Conservation (phyloP, 2,888 invertebrate species). For the Apamea crenata region DNA sequence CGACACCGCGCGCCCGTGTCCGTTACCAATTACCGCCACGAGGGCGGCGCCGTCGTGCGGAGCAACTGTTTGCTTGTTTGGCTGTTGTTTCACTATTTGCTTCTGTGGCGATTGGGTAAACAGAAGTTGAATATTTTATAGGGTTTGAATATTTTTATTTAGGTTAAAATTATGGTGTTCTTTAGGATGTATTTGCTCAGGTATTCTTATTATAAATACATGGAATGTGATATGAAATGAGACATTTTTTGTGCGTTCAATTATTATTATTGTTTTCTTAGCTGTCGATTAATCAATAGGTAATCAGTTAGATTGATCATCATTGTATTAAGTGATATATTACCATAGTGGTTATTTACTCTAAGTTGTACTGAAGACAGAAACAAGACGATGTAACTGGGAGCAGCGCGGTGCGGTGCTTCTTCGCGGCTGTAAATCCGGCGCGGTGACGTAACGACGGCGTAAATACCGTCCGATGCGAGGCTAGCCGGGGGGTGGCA, state of each 20-base stretch:
- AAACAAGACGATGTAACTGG: background rate
- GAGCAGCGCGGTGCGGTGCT: conserved; percentile 10
- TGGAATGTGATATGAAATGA: background rate
- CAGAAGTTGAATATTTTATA: background rate
- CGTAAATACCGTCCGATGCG: conserved; percentile 75
- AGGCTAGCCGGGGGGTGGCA: conserved; percentile 3
- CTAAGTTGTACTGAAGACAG: background rate
- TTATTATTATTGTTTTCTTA: background rate
- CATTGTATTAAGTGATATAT: background rate
- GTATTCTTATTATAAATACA: background rate
- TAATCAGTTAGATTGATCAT: background rate
- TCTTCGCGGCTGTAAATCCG: conserved; percentile 71
- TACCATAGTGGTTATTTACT: background rate
- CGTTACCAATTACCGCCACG: conserved; percentile 72
- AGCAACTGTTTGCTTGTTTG: background rate
- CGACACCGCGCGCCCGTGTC: conserved; percentile 68
- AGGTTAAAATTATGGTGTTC: background rate
- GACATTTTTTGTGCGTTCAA: background rate
- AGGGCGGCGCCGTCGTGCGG: background rate
- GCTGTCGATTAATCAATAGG: background rate
- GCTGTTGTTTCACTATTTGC: conserved; percentile 19
- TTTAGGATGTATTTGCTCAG: background rate
- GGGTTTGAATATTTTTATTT: background rate
- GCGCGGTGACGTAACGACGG: conserved; percentile 80
- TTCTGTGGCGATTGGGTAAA: conserved; percentile 13